These are phyloP conservation scores for Macrostomum cliftonense DNA, from an alignment of 2,888 invertebrate genomes.

Conservation along the genomic window DNA sequence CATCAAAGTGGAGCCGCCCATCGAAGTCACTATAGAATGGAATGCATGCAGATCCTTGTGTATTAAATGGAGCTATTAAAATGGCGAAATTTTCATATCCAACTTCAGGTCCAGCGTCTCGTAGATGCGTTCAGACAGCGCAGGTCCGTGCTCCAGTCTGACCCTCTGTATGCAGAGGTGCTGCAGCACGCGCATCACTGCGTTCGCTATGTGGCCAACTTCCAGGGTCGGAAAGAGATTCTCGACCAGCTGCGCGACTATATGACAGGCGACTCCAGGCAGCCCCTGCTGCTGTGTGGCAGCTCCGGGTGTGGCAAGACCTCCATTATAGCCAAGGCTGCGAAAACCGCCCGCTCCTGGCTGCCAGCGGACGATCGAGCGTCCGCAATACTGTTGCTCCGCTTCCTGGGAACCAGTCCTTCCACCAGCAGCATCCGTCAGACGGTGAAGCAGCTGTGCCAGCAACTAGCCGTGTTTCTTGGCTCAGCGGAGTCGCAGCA, in stretches of 20 bases:
- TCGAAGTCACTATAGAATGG: too few relatives aligned
- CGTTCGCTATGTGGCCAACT: conserved; percentile 11
- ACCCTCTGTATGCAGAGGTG: conserved; percentile 13
- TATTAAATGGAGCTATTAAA: too few relatives aligned
- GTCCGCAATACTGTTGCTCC: conserved; percentile 13
- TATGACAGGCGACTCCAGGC: conserved; percentile 32
- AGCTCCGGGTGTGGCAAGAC: conserved; percentile 18
- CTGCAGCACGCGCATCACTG: conserved; percentile 16
- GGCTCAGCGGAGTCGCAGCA: background rate
- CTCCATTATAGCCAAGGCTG: conserved; percentile 62
- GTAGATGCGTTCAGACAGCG: too few relatives aligned
- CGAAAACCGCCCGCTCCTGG: conserved; percentile 36
- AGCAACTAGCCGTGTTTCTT: conserved; percentile 13
- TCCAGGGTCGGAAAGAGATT: conserved; percentile 12
- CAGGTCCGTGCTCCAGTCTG: too few relatives aligned
- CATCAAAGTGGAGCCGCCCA: too few relatives aligned
- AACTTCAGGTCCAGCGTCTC: too few relatives aligned
- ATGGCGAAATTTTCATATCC: too few relatives aligned
- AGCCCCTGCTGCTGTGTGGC: conserved; percentile 16
- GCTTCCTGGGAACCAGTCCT: conserved; percentile 18
- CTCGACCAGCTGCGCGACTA: background rate
- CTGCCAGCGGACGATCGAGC: background rate
- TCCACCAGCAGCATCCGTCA: conserved; percentile 17
- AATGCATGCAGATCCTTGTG: too few relatives aligned
- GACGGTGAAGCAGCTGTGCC: conserved; percentile 16